Conservation (phyloP, 2,797 vertebrate genomes). For the Alfaro cultratus region DNA sequence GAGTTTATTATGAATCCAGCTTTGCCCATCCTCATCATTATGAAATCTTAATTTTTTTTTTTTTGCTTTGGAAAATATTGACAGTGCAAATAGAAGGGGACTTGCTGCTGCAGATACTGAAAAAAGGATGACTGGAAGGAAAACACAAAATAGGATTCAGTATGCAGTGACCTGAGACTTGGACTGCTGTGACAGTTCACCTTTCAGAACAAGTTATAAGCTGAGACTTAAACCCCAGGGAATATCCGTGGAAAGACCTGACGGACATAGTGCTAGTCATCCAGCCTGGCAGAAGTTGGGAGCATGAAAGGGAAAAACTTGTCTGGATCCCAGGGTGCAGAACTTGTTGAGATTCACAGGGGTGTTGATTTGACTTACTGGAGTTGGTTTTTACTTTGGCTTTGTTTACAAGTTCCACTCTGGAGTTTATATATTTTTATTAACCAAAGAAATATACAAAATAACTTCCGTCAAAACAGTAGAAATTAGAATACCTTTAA, state of each 20-base stretch:
- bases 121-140: not conserved
- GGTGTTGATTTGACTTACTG: not conserved
- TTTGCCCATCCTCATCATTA: not conserved
- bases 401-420: not conserved
- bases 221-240: slow-evolving; percentile 17
- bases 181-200: slow-evolving; percentile 24
- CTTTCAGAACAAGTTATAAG: slow-evolving; percentile 11
- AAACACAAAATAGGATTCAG: not conserved
- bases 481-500: not conserved
- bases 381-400: not conserved
- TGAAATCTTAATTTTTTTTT: not conserved
- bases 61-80: not conserved
- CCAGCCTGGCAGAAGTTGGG: slow-evolving; percentile 5
- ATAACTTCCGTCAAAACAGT: not conserved
- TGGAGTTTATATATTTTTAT: not conserved
- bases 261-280: slow-evolving; percentile 4
- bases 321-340: not conserved
- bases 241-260: slow-evolving; percentile 3
- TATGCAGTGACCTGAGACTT: slow-evolving; percentile 18
- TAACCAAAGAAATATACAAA: not conserved
- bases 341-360: not conserved
- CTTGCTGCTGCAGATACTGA: not conserved
- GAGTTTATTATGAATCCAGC: not conserved
- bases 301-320: slow-evolving; percentile 8
- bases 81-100: too few species aligned